Evolutionary conservation across 2,113 vertebrate species (phyloP), one percentile per base, ranked within the genome.

Genomic region (Hippocampus barbouri): DNA sequence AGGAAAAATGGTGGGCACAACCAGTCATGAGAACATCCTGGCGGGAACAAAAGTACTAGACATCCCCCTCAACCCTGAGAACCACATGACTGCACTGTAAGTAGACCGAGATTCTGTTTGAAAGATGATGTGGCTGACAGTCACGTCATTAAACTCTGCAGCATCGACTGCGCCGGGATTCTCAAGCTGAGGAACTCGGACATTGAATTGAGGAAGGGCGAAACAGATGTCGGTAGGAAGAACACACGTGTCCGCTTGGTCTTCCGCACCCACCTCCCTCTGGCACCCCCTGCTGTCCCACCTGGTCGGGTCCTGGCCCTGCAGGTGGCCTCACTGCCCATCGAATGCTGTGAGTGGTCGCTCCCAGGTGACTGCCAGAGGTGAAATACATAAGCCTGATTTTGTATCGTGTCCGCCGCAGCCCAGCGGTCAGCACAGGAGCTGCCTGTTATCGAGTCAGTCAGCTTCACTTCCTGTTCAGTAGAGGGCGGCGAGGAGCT

Each of bases 351-450:
- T 97, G 85, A 96, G 96, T 93, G 51, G 9, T 40, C 27, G 40
- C 5, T 40, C 18, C 38, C 9, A 38, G 9, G 25, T 66, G 23
- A 4, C 27, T 20, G 18, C 27, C 21, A 23, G 63, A 14, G 12
- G n/a, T 23, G 5, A 45, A 16, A 61, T 23, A 18, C 12, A 23
- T 14, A 8, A 18, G 40, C 41, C 23, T 27, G 66, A 30, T 53
- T 67, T 59, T 20, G 8, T 27, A 47, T 56, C 74, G 6, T 40
- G 12, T 34, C 27, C 60, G 10, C 51, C 53, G 38, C 88, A 97
- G 96, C 96, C 70, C 96, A 97, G 89, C 95, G 96, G 40, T 97
- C 96, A 0, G 96, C 96, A 25, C 96, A 97, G 89, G 96, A 96
- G 84, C 91, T 97, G 68, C 96, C 96, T 6, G 92, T 95, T 79